Evolutionary conservation across 1,140 invertebrate species (phyloP), one percentile per base, ranked within the genome.

Genomic region (Lerema accius): DNA sequence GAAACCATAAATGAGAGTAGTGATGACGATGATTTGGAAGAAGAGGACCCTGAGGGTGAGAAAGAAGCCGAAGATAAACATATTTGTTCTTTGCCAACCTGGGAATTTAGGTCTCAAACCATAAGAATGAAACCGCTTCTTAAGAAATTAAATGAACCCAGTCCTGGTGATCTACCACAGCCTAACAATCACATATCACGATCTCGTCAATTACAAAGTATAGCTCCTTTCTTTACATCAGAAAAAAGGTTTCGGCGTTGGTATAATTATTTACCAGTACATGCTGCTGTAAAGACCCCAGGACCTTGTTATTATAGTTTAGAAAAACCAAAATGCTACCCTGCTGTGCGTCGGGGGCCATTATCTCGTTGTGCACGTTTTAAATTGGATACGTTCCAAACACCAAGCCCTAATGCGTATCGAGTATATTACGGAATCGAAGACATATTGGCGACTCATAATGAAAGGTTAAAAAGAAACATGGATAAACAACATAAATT

Each of bases 101-200:
- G 85, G 84, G 65, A 71, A 62, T 90, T 89, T 55, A 88, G 73
- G 65, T 88, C 85, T 13, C 65, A 79, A 62, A 78, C 84, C 0
- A 61, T 75, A 17, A 71, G 84, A 64, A 69, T 84, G 62, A 80
- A 78, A 65, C 77, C 77, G n/a, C 56, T 82, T 0, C 42, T 59
- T 13, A 84, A 83, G 69, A 71, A 67, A 37, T 16, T 40, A 1
- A n/a, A 72, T 65, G 73, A 79, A 43, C 71, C 76, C 6, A 84
- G 79, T 26, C 77, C 80, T 23, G 72, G 74, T 6, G 78, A 82
- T 49, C 32, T 76, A 10, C 62, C 69, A 0, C 67, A 68, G 45
- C 16, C 0, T 14, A 59, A n/a, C 9, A 35, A 19, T 3, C 65
- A 66, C 59, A 46, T 19, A 17, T 32, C 58, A n/a, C 76, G 72